These are phyloP conservation scores for Gallinago media DNA, from an alignment of 2,113 vertebrate species.

Conservation along the genomic window DNA sequence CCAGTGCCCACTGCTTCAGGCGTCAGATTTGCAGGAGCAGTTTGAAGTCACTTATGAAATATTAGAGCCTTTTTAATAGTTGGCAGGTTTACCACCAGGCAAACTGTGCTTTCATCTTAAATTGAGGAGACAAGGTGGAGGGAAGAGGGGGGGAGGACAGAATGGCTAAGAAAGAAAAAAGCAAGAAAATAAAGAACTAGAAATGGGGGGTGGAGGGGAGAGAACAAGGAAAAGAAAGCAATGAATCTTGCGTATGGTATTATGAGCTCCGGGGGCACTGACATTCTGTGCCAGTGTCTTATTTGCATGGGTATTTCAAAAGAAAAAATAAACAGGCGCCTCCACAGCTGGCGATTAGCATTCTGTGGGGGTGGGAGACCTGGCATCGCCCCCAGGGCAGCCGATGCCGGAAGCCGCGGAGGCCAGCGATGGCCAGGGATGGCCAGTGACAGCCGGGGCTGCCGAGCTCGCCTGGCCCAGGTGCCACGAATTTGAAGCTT, in stretches of 20 bases:
- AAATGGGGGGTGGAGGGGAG: too few relatives aligned
- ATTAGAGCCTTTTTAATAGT: not conserved
- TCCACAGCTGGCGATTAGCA: constrained; percentile 30
- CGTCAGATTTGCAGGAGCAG: not conserved
- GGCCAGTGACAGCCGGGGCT: not conserved
- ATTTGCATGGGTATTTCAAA: constrained; percentile 9
- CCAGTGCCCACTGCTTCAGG: not conserved
- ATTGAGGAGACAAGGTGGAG: not conserved
- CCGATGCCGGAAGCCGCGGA: not conserved
- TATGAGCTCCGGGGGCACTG: not conserved
- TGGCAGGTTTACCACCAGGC: not conserved
- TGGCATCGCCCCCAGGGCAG: not conserved
- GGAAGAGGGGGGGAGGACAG: too few relatives aligned
- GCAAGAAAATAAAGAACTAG: not conserved
- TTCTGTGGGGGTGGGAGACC: not conserved
- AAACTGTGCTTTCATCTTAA: not conserved
- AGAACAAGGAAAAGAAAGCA: not conserved
- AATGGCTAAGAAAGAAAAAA: not conserved
- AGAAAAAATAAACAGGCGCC: constrained; percentile 3
- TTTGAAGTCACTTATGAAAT: not conserved
- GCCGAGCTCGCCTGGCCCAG: not conserved
- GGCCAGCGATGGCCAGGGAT: not conserved
- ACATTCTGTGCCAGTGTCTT: not conserved
- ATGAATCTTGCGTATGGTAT: not conserved
- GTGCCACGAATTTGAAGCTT: not conserved